Evolutionary conservation across 2,888 invertebrate genomes (phyloP).

Genomic region (Dynastes maya): DNA sequence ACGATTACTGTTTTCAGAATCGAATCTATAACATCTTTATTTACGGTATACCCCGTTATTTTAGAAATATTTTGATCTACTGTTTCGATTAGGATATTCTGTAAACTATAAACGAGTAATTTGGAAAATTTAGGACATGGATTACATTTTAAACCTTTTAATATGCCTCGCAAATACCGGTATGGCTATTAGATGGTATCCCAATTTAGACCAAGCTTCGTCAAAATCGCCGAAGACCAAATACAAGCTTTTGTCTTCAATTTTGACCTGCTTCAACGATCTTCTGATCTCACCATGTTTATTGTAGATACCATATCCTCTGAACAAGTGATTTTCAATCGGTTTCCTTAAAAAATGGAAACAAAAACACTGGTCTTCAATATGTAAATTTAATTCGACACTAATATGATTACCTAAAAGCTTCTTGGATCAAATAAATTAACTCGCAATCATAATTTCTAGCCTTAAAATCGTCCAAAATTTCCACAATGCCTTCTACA

Average conservation of each 20-base stretch:
- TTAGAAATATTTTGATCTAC: conserved; percentile 41
- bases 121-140: not conserved
- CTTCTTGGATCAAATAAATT: conserved; percentile 61
- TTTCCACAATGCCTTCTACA: conserved; percentile 78
- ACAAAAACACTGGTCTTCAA: not conserved
- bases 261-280: not conserved
- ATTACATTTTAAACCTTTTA: not conserved
- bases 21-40: not conserved
- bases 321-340: not conserved
- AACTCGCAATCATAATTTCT: conserved; percentile 64
- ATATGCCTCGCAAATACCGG: conserved; percentile 22
- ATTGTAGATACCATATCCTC: conserved; percentile 33
- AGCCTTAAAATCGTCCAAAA: conserved; percentile 77
- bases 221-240: conserved; percentile 35
- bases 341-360: conserved; percentile 17
- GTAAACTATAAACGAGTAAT: conserved; percentile 30
- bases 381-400: not conserved
- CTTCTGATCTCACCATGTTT: conserved; percentile 31
- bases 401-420: conserved; percentile 38
- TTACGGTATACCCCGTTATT: conserved; percentile 23
- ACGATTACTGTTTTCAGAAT: conserved; percentile 71
- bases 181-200: conserved; percentile 12
- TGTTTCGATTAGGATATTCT: conserved; percentile 20
- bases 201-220: conserved; percentile 24
- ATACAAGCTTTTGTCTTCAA: conserved; percentile 1